phyloP scores from a whole-genome alignment of 2,797 vertebrate species.

The Chloroceryle inda region DNA sequence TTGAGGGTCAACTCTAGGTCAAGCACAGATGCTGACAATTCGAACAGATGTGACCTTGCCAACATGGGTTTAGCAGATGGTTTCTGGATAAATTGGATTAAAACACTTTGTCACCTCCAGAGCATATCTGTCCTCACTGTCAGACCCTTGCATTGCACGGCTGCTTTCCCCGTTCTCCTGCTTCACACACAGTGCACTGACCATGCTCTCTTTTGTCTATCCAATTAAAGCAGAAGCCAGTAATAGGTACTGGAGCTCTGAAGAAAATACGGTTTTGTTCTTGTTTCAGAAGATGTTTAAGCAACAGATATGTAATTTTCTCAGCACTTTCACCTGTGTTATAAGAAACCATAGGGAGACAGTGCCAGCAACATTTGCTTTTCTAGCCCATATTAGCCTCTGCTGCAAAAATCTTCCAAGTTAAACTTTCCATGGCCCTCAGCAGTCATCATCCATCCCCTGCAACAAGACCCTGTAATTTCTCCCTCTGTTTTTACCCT shows the following conservation, averaged over 20 bases:
- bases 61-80: neutral
- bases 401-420: neutral
- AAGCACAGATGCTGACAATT: neutral
- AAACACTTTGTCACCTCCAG: constrained; percentile 35
- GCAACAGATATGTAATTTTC: neutral
- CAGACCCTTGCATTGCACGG: neutral
- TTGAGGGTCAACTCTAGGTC: constrained; percentile 14
- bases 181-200: neutral
- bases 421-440: neutral
- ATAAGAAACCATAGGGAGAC: neutral
- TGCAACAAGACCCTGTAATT: neutral
- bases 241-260: neutral
- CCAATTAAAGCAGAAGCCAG: neutral
- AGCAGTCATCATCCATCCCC: neutral
- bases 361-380: neutral
- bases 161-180: neutral
- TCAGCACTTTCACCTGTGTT: neutral
- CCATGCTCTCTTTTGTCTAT: neutral
- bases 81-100: constrained; percentile 53
- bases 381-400: neutral
- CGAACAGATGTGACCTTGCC: neutral
- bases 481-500: neutral
- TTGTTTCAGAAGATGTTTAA: neutral
- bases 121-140: neutral
- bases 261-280: neutral